Conservation (phyloP, 2,113 vertebrate species). For the Lamprotornis superbus region DNA sequence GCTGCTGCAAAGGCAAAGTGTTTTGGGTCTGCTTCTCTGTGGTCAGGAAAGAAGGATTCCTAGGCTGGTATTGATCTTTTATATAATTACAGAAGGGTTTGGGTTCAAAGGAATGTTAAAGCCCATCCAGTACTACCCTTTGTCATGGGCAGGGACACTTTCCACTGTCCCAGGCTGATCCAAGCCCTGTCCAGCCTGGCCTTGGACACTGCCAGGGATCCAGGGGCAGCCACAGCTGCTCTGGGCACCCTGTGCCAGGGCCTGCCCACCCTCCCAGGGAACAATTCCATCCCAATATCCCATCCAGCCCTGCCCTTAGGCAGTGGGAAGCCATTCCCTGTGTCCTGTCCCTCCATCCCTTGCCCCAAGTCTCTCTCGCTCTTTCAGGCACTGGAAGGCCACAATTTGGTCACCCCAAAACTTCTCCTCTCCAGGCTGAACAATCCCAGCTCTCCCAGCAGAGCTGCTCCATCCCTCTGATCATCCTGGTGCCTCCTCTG, state of each 20-base stretch:
- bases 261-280: neutral
- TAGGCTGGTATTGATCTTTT: neutral
- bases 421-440: neutral
- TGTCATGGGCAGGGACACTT: neutral
- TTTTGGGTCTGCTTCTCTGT: neutral
- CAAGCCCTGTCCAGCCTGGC: neutral
- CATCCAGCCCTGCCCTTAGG: rapidly evolving
- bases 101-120: no score
- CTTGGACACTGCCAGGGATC: neutral
- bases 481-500: neutral
- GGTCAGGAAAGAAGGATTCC: neutral
- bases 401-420: rapidly evolving
- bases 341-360: rapidly evolving
- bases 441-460: neutral
- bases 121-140: rapidly evolving
- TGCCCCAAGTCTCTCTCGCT: rapidly evolving
- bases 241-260: neutral
- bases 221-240: neutral
- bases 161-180: neutral
- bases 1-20: neutral
- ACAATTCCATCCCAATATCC: neutral
- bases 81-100: no score
- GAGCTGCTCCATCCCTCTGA: neutral
- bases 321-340: rapidly evolving
- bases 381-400: rapidly evolving